phyloP scores from a whole-genome alignment of 2,113 vertebrate genomes.

The Ardeotis arabs region DNA sequence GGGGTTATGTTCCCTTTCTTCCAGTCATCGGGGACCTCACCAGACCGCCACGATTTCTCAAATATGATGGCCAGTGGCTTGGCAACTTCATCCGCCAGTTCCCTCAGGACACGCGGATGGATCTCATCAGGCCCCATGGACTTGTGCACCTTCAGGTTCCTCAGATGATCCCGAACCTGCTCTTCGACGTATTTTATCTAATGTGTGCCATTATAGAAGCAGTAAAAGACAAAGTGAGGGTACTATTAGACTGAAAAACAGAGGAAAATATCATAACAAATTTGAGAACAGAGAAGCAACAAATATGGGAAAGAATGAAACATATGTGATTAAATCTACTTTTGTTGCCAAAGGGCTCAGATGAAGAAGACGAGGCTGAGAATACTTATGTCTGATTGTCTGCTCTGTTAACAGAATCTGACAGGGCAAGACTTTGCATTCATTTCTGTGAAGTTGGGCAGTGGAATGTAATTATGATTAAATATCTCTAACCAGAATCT shows the following conservation, averaged over 20 bases:
- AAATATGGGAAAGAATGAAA: neutral
- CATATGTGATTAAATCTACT: neutral
- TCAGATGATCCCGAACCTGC: too few relatives aligned
- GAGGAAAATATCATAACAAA: neutral
- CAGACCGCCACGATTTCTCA: too few relatives aligned
- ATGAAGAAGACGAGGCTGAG: neutral
- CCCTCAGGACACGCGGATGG: too few relatives aligned
- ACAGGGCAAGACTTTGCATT: neutral
- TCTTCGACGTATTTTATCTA: neutral
- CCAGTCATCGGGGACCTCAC: too few relatives aligned
- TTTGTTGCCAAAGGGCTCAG: neutral
- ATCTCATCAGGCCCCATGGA: too few relatives aligned
- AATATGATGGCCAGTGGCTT: too few relatives aligned
- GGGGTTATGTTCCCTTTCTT: too few relatives aligned
- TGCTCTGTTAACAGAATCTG: fast-evolving
- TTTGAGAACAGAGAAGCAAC: neutral
- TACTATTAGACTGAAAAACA: neutral
- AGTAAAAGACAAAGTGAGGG: neutral
- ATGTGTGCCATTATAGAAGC: neutral
- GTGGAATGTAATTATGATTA: neutral
- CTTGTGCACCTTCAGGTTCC: too few relatives aligned
- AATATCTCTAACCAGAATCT: neutral
- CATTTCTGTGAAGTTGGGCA: neutral
- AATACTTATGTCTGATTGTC: neutral
- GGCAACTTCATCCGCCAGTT: too few relatives aligned